Conservation (phyloP, 2,113 vertebrate species). For the Carassius auratus region DNA sequence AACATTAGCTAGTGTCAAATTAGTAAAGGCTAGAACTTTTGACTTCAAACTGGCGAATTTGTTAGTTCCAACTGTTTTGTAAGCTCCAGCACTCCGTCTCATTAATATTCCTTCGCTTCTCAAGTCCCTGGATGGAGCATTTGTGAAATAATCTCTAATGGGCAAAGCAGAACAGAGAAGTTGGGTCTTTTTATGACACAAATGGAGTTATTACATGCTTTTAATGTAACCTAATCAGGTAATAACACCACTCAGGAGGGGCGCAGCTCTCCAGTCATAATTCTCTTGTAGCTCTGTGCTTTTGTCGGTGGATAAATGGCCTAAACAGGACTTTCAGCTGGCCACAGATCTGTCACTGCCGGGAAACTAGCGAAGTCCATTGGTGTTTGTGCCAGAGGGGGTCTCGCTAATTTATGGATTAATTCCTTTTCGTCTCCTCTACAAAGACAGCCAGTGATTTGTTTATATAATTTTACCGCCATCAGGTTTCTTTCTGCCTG, state of each 20-base stretch:
- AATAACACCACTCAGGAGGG: constrained; percentile 55
- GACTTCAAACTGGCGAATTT: background rate
- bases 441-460: constrained; percentile 73
- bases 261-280: constrained; percentile 52
- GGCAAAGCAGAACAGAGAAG: constrained; percentile 2
- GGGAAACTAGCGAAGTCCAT: constrained; percentile 55
- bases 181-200: constrained; percentile 33
- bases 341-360: constrained; percentile 61
- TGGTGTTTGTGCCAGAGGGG: constrained; percentile 62
- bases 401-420: constrained; percentile 74
- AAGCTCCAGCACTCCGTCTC: background rate
- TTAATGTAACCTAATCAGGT: constrained; percentile 63
- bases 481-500: constrained; percentile 46
- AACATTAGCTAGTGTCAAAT: constrained; percentile 1
- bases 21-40: background rate
- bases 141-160: background rate
- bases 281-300: constrained; percentile 48
- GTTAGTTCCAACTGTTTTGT: background rate
- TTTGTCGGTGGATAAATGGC: constrained; percentile 39
- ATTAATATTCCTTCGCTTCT: constrained; percentile 2
- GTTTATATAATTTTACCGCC: constrained; percentile 61
- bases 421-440: constrained; percentile 75
- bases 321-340: constrained; percentile 40
- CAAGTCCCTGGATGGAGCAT: background rate
- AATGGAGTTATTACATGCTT: constrained; percentile 59